phyloP scores from a whole-genome alignment of 1,140 invertebrate genomes.

The Drosophila lowei region DNA sequence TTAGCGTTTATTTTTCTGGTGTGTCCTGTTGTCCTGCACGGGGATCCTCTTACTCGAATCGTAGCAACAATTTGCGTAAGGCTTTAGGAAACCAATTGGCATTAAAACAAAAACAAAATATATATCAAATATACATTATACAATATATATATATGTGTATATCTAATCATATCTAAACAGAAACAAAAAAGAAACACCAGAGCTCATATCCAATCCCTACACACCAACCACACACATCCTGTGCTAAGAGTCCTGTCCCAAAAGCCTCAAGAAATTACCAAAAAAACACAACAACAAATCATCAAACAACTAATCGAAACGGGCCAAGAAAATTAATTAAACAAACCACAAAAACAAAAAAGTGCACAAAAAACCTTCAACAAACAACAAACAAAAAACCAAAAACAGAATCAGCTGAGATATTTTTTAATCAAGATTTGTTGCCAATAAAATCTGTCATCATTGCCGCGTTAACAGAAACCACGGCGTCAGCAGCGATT shows the following conservation, averaged over 20 bases:
- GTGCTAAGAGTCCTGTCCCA: constrained; percentile 43
- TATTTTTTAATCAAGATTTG: constrained; percentile 74
- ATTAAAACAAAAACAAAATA: constrained; percentile 33
- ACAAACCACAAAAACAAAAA: constrained; percentile 17
- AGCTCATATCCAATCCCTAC: constrained; percentile 40
- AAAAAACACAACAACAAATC: constrained; percentile 34
- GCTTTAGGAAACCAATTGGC: constrained; percentile 65
- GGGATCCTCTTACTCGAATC: constrained; percentile 1
- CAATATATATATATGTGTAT: constrained; percentile 31
- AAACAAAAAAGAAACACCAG: constrained; percentile 22
- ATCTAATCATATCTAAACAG: constrained; percentile 6
- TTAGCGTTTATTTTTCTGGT: constrained; percentile 24
- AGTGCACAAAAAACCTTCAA: constrained; percentile 16
- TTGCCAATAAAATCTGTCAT: constrained; percentile 81
- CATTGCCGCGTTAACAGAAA: constrained; percentile 82
- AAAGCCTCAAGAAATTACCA: constrained; percentile 68
- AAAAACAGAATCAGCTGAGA: constrained; percentile 20
- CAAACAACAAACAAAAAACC: constrained; percentile 23
- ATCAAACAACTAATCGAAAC: constrained; percentile 16
- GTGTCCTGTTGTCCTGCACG: not conserved
- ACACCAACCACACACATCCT: constrained; percentile 44
- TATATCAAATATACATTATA: constrained; percentile 14
- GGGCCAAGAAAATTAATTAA: constrained; percentile 21
- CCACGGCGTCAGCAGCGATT: constrained; percentile 80
- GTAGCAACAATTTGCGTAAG: constrained; percentile 75